Conservation (phyloP, 2,113 vertebrate species). For the Lepus timidus region DNA sequence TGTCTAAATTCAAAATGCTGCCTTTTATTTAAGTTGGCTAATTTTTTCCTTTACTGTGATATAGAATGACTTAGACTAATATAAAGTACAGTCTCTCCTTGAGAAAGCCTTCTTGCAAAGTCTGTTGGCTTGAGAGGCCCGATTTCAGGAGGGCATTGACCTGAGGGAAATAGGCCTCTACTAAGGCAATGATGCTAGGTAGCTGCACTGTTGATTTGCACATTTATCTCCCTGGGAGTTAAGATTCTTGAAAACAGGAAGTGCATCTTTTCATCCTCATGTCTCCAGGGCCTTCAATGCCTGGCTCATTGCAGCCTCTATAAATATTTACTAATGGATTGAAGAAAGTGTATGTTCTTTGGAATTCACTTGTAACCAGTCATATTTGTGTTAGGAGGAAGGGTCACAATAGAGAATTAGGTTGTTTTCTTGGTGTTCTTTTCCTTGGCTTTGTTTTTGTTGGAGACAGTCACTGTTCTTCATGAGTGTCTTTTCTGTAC, state of each 20-base stretch:
- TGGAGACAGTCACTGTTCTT: neutral
- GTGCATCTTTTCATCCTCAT: neutral
- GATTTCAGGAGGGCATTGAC: neutral
- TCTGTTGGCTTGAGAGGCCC: neutral
- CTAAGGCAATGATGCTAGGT: neutral
- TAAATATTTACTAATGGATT: slow-evolving; percentile 62
- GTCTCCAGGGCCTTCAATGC: neutral
- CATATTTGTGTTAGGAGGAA: neutral
- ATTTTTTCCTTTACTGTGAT: neutral
- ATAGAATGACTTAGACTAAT: neutral
- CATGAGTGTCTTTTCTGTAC: neutral
- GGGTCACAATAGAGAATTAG: neutral
- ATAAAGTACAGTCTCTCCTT: neutral
- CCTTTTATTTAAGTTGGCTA: neutral
- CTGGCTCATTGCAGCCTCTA: neutral
- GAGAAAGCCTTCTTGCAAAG: neutral
- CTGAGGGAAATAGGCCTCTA: no score
- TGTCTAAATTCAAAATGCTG: neutral
- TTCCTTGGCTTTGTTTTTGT: neutral
- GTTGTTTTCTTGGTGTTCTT: slow-evolving; percentile 45
- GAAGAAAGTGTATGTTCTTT: slow-evolving; percentile 1
- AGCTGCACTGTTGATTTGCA: slow-evolving; percentile 44
- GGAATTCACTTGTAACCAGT: neutral
- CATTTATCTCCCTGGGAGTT: slow-evolving; percentile 42
- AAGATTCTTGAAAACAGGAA: slow-evolving; percentile 59